A percentile compares a stretch with the other conserved stretches of the same genome.
Evolutionary conservation across 2,797 vertebrate species (phyloP).

Genomic region (Heteromormyrus szaboi): DNA sequence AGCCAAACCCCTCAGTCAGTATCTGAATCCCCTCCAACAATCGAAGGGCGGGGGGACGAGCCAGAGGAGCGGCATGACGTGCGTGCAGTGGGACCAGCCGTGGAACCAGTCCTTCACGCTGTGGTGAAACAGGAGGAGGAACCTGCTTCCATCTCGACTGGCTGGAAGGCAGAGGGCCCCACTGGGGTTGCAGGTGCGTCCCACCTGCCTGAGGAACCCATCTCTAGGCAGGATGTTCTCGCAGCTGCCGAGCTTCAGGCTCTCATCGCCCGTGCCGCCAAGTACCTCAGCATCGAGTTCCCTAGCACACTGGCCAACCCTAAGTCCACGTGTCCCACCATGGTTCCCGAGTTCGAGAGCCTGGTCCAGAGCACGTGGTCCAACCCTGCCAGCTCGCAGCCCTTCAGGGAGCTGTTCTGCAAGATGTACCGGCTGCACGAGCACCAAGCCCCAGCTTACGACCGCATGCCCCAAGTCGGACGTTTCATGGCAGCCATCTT

Average conservation of each 20-base stretch:
- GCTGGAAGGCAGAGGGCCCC: slow-evolving; percentile 2
- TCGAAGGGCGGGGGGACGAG: neutral
- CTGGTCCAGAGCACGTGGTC: slow-evolving; percentile 40
- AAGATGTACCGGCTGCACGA: slow-evolving; percentile 42
- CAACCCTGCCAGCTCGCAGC: slow-evolving; percentile 36
- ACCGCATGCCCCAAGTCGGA: slow-evolving; percentile 40
- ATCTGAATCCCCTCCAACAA: slow-evolving; percentile 21
- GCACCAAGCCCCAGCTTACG: slow-evolving; percentile 36
- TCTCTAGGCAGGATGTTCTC: slow-evolving; percentile 33
- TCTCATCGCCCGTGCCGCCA: slow-evolving; percentile 37
- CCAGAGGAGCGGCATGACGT: slow-evolving; percentile 21
- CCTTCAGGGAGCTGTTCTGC: slow-evolving; percentile 33
- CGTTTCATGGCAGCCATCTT: slow-evolving; percentile 42
- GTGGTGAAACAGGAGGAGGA: slow-evolving; percentile 38
- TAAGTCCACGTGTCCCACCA: slow-evolving; percentile 27
- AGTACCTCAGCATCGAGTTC: slow-evolving; percentile 32
- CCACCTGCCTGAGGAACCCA: neutral
- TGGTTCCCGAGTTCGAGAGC: slow-evolving; percentile 40
- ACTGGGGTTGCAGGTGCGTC: slow-evolving; percentile 23
- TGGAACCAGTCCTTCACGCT: slow-evolving; percentile 3
- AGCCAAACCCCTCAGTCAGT: neutral
- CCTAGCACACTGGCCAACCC: slow-evolving; percentile 13
- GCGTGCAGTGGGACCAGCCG: neutral
- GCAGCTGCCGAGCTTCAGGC: slow-evolving; percentile 33
- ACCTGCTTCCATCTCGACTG: slow-evolving; percentile 18